phyloP scores from a whole-genome alignment of 37 sponge, comb jelly and placozoan genomes.

The Eunapius fragilis region DNA sequence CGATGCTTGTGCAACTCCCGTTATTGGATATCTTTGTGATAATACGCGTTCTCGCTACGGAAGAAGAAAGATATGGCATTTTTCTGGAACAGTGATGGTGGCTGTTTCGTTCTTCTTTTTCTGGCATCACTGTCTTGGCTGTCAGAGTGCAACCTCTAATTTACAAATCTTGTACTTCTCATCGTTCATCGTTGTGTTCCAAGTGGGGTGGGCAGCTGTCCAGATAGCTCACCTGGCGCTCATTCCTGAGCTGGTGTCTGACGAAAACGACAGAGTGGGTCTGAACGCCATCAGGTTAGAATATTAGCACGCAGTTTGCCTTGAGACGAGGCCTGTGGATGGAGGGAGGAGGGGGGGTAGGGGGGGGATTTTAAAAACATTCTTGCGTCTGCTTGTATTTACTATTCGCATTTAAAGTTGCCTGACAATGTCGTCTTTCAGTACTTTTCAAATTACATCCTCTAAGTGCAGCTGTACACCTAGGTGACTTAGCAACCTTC shows the following conservation, averaged over 20 bases:
- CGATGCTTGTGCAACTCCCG: slow-evolving; percentile 88
- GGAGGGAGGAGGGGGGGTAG: too few species aligned
- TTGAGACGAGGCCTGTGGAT: background rate
- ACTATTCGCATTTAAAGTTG: too few species aligned
- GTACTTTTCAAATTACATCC: too few species aligned
- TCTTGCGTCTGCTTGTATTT: too few species aligned
- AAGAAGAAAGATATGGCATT: slow-evolving; percentile 93
- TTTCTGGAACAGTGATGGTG: slow-evolving; percentile 83
- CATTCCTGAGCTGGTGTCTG: slow-evolving; percentile 86
- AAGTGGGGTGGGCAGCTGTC: slow-evolving; percentile 96
- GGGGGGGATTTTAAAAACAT: too few species aligned
- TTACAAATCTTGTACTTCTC: slow-evolving; percentile 72
- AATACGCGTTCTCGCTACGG: slow-evolving; percentile 78
- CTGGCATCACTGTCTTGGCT: slow-evolving; percentile 83
- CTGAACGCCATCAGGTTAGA: slow-evolving; percentile 96
- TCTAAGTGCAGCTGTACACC: too few species aligned
- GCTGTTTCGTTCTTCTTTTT: slow-evolving; percentile 86
- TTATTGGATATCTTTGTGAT: slow-evolving; percentile 89
- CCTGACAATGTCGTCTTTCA: too few species aligned
- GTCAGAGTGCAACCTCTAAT: slow-evolving; percentile 31
- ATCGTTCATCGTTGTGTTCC: slow-evolving; percentile 86
- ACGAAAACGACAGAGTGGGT: slow-evolving; percentile 83
- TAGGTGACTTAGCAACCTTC: too few species aligned
- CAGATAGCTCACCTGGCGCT: slow-evolving; percentile 96
- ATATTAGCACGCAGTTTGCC: too few species aligned